These are phyloP conservation scores for Lepisosteus osseus DNA, from an alignment of 2,113 vertebrate genomes.

Conservation along the genomic window DNA sequence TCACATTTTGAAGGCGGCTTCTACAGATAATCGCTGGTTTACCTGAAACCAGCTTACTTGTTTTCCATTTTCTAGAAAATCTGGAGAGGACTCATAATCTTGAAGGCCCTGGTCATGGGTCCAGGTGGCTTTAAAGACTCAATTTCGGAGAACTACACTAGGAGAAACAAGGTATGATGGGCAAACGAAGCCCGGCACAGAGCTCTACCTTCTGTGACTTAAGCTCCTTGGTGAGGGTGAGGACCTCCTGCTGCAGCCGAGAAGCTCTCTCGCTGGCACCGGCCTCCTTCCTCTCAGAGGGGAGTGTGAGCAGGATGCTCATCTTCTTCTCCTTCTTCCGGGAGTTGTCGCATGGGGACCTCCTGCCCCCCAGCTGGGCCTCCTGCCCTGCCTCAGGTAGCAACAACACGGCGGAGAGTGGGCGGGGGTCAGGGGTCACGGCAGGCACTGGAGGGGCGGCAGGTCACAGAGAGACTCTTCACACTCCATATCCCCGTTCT, in stretches of 20 bases:
- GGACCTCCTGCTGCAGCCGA: constrained; percentile 73
- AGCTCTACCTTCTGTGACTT: constrained; percentile 83
- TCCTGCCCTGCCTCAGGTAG: background rate
- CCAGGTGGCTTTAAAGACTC: too few relatives aligned
- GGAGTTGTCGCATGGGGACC: constrained; percentile 1
- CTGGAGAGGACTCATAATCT: too few relatives aligned
- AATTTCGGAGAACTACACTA: too few relatives aligned
- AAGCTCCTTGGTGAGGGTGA: constrained; percentile 75
- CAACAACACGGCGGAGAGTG: background rate
- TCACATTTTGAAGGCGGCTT: too few relatives aligned
- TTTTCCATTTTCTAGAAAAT: too few relatives aligned
- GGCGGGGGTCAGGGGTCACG: background rate
- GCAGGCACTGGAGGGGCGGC: background rate
- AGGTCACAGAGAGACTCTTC: too few relatives aligned
- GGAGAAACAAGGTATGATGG: too few relatives aligned
- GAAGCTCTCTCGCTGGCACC: constrained; percentile 49
- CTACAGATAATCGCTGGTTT: too few relatives aligned
- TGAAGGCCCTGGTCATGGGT: too few relatives aligned
- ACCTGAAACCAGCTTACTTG: too few relatives aligned
- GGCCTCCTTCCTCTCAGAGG: constrained; percentile 51
- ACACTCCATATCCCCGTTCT: too few relatives aligned
- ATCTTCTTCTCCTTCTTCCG: constrained; percentile 55
- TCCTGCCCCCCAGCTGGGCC: background rate
- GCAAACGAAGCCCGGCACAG: too few relatives aligned
- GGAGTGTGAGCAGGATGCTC: constrained; percentile 52